phyloP scores from a whole-genome alignment of 2,113 vertebrate genomes.

The Clinocottus analis region DNA sequence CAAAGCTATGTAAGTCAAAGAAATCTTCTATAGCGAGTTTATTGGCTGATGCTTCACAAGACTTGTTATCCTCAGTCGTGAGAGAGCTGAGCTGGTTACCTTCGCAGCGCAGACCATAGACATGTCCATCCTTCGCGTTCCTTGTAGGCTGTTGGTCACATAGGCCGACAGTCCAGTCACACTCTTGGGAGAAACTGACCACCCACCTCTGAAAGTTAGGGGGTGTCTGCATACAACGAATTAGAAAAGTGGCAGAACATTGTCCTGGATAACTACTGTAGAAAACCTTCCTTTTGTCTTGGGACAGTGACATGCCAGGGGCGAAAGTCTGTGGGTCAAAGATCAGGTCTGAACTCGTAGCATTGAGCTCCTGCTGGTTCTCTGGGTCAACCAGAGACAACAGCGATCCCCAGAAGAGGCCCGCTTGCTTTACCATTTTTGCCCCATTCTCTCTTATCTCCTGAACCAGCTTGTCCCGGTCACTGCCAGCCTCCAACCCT shows the following conservation, averaged over 20 bases:
- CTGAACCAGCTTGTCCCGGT: conserved; percentile 52
- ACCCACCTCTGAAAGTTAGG: conserved; percentile 44
- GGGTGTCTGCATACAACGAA: not conserved
- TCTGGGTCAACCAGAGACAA: conserved; percentile 68
- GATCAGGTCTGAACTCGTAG: conserved; percentile 12
- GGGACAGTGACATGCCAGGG: conserved; percentile 50
- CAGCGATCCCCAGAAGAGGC: conserved; percentile 40
- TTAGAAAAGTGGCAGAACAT: conserved; percentile 17
- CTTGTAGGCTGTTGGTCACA: conserved; percentile 28
- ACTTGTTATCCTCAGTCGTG: not conserved
- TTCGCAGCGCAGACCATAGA: conserved; percentile 46
- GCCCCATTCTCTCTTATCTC: conserved; percentile 44
- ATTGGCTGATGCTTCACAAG: not conserved
- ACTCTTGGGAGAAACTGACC: conserved; percentile 40
- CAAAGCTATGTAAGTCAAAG: too few relatives aligned
- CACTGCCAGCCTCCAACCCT: conserved; percentile 49
- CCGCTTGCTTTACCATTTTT: conserved; percentile 36
- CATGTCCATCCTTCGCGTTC: not conserved
- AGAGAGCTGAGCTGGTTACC: conserved; percentile 41
- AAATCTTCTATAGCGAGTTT: too few relatives aligned
- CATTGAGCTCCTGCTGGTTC: conserved; percentile 18
- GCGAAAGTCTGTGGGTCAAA: conserved; percentile 32
- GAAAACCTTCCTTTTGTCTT: conserved; percentile 57
- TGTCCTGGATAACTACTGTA: not conserved
- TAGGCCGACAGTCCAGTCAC: conserved; percentile 59